Evolutionary conservation across 2,113 vertebrate species (phyloP).

Genomic region (Centrocercus urophasianus): DNA sequence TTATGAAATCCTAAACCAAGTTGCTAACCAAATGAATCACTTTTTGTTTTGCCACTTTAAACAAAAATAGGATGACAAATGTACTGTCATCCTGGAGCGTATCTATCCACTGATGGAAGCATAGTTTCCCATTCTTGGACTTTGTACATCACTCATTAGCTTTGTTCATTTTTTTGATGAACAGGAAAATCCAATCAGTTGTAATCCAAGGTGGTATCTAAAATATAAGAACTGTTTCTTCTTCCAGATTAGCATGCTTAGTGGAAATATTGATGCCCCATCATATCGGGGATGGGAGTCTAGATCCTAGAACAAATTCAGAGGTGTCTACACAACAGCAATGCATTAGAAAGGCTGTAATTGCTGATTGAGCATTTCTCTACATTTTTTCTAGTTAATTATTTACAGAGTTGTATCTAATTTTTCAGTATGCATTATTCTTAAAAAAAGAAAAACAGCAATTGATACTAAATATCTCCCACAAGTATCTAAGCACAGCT

Average conservation of each 20-base stretch:
- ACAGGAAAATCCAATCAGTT: neutral
- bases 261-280: neutral
- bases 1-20: neutral
- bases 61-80: neutral
- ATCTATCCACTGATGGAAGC: neutral
- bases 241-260: neutral
- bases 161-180: neutral
- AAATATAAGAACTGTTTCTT: neutral
- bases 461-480: neutral
- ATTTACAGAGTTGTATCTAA: neutral
- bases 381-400: neutral
- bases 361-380: neutral
- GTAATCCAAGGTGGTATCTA: neutral
- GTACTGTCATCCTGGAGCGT: neutral
- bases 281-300: neutral
- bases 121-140: neutral
- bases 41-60: neutral
- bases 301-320: neutral
- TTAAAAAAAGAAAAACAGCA: neutral
- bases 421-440: neutral
- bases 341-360: neutral
- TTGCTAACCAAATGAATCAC: neutral
- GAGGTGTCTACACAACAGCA: neutral
- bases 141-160: neutral
- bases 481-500: neutral